Percentiles rank a stretch among this genome's conserved stretches.
phyloP scores from a whole-genome alignment of 2,113 vertebrate genomes.

The Collichthys lucidus region DNA sequence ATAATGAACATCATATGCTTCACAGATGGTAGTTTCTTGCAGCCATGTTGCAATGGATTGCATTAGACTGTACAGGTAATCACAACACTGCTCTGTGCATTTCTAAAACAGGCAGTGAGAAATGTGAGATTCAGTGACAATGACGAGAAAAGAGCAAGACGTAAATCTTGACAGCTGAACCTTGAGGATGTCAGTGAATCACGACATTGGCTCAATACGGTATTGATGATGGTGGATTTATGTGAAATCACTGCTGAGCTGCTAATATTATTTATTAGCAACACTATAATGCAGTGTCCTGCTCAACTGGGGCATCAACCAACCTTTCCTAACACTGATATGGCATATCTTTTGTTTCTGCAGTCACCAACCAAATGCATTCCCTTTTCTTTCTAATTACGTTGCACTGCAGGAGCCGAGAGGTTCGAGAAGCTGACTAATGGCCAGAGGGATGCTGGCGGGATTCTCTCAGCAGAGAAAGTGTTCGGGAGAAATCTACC shows the following conservation, averaged over 20 bases:
- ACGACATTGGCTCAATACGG: constrained; percentile 6
- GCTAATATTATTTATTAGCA: constrained; percentile 26
- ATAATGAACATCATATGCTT: background rate
- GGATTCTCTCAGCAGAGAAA: constrained; percentile 30
- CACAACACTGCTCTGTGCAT: background rate
- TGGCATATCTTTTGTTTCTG: background rate
- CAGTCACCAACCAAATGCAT: constrained; percentile 10
- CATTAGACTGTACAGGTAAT: background rate
- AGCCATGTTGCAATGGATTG: background rate
- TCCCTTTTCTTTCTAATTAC: constrained; percentile 46
- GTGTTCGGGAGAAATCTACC: constrained; percentile 36
- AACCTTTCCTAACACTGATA: background rate
- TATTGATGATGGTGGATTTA: constrained; percentile 47
- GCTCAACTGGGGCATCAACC: background rate
- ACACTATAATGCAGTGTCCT: background rate
- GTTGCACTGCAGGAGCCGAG: constrained; percentile 34
- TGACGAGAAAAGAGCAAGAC: constrained; percentile 8
- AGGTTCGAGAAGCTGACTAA: constrained; percentile 16
- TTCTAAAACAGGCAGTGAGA: constrained; percentile 20
- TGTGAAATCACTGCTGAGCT: constrained; percentile 34
- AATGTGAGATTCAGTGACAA: constrained; percentile 48
- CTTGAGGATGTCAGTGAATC: constrained; percentile 33
- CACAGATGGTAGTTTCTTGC: background rate
- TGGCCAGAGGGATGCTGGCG: constrained; percentile 37
- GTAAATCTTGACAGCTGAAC: constrained; percentile 47